Conservation (phyloP, 2,888 invertebrate species). For the Asteroscopus sphinx region DNA sequence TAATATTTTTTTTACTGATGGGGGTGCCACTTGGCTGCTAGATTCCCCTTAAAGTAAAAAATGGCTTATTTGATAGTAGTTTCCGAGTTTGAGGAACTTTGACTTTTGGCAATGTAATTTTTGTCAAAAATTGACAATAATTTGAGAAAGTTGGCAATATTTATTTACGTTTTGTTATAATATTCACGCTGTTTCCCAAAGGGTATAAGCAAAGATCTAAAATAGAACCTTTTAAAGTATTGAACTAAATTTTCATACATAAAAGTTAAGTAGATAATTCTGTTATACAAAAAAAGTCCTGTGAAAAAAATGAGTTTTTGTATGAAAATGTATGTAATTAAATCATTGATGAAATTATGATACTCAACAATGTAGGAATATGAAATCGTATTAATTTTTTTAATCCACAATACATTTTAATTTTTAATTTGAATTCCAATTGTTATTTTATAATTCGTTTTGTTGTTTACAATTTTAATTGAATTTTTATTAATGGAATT, state of each 20-base stretch:
- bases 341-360: conserved; percentile 64
- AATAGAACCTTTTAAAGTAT: neutral
- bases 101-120: neutral
- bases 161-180: too few relatives aligned
- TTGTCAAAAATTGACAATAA: too few relatives aligned
- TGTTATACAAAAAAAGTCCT: conserved; percentile 24
- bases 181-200: neutral
- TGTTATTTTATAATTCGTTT: conserved; percentile 13
- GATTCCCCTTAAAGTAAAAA: too few relatives aligned
- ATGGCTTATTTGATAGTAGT: too few relatives aligned
- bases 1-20: too few relatives aligned
- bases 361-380: conserved; percentile 65
- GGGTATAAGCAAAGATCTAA: neutral
- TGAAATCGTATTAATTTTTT: conserved; percentile 61
- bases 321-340: conserved; percentile 48
- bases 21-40: too few relatives aligned
- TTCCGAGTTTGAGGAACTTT: neutral
- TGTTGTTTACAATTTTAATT: conserved; percentile 52
- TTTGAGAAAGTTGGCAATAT: too few relatives aligned
- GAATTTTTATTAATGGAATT: conserved; percentile 5
- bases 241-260: conserved; percentile 4
- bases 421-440: conserved; percentile 30
- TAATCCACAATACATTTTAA: conserved; percentile 58
- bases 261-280: conserved; percentile 35
- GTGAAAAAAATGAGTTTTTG: conserved; percentile 41